Base-by-base conservation (phyloP, 2,797 vertebrate species). In the Myotis findleyi region DNA sequence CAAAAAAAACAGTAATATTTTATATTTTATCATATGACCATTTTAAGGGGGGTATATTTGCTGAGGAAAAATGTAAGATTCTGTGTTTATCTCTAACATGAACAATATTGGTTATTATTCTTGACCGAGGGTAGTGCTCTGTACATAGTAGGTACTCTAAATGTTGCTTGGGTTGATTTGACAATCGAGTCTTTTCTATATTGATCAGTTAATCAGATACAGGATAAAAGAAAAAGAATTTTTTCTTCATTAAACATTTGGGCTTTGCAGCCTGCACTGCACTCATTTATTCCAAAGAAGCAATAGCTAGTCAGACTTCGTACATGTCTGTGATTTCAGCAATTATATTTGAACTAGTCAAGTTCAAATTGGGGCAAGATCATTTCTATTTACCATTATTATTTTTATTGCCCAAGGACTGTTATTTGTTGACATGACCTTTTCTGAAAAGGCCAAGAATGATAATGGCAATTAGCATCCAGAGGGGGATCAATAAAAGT, bases 201-300 rank as follows among this genome's bases (percentile, higher is more conserved):
- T 38, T 47, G 33, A n/a, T 76, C n/a, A 91, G 33, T 66, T 64
- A 87, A 49, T 92, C 25, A 83, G 64, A 94, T 87, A 84, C 55
- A 81, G n/a, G 3, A 84, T 55, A 69, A 87, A 55, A 73, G 9
- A 57, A 86, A 71, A 69, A 69, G 1, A 77, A 53, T 44, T 51
- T 17, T 17, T 66, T 80, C 18, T 71, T 82, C 33, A 12, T 12
- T 72, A 21, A 89, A 49, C 13, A 57, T 1, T 1, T 16, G 55
- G 49, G 5, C 41, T 87, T 91, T 93, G 81, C 4, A 14, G 36
- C 27, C 2, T 30, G 27, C 7, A 30, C 13, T 49, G 51, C 14
- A 25, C 41, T 79, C 59, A 64, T 47, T 85, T 86, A 77, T 2
- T 38, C n/a, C 57, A 27, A 59, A 14, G 53, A 64, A 89, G 27